phyloP scores from a whole-genome alignment of 1,140 invertebrate species.

The Drosophila eugracilis region DNA sequence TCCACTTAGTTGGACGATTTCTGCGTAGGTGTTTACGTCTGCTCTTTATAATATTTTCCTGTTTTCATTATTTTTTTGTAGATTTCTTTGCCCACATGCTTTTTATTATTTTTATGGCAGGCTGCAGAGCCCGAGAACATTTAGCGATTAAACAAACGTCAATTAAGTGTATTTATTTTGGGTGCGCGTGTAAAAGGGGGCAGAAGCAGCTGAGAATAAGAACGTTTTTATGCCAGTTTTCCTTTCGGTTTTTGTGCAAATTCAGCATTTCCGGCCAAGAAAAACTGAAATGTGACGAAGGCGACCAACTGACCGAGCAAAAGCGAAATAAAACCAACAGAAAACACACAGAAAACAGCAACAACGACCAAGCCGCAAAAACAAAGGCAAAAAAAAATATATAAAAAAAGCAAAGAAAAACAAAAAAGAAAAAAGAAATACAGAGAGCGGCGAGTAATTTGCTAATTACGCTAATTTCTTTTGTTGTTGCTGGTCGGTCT shows the following conservation, averaged over 20 bases:
- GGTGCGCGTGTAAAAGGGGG: conserved; percentile 61
- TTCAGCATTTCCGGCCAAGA: conserved; percentile 81
- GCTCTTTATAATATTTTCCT: conserved; percentile 17
- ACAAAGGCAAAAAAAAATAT: conserved; percentile 32
- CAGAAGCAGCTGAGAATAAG: conserved; percentile 25
- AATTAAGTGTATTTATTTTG: conserved; percentile 81
- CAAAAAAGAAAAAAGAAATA: conserved; percentile 18
- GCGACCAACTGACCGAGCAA: conserved; percentile 69
- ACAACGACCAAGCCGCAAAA: conserved; percentile 61
- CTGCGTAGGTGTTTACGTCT: conserved; percentile 50
- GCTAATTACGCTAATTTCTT: conserved; percentile 82
- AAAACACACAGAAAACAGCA: conserved; percentile 18
- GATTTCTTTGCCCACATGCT: not conserved
- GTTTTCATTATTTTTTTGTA: conserved; percentile 11
- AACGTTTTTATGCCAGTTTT: conserved; percentile 74
- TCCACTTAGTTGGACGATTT: conserved; percentile 38
- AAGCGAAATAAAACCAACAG: conserved; percentile 31
- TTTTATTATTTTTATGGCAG: conserved; percentile 26
- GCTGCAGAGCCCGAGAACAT: conserved; percentile 12
- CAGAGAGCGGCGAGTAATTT: conserved; percentile 66
- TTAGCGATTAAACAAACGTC: conserved; percentile 75
- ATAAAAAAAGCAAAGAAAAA: conserved; percentile 18
- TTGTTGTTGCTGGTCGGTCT: conserved; percentile 66
- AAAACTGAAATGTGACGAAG: conserved; percentile 78
- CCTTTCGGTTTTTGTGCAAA: conserved; percentile 72